Base-by-base conservation (phyloP, 2,888 invertebrate species). In the Acanthosepion lycidas region DNA sequence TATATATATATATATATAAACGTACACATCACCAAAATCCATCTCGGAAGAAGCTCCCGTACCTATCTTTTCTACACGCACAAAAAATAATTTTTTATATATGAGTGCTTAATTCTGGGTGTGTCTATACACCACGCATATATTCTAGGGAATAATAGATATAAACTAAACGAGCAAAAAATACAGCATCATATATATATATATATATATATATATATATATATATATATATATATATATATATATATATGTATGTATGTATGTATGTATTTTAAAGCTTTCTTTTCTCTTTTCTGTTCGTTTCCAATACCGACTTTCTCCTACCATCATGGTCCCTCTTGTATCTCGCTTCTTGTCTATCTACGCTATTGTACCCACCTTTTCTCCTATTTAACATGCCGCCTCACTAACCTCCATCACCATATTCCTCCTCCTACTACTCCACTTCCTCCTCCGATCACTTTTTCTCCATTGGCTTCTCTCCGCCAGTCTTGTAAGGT, bases 1-100 rank as follows among this genome's bases (percentile, higher is more conserved):
- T 91, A 91, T 91, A 91, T 91, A 91, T 91, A 91, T 91, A 91
- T 91, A 91, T 91, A 91, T 91, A n/a, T 91, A 26, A 18, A 9
- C 20, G 1, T 91, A 91, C 42, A 42, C 42, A 42, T 42, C 42
- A 42, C 42, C 42, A 42, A 42, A 42, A 42, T 42, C 42, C 42
- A 42, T 42, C 42, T 42, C 42, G 42, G 42, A 1, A 42, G 1
- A 42, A 42, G 42, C 2, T 42, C 42, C 42, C 42, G 3, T 42
- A 3, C 3, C 42, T 42, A 42, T 42, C 42, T 42, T 42, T 42
- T 42, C 42, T 42, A 42, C 42, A 42, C 42, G 42, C 42, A 42
- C 42, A 42, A 42, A 42, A 42, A 42, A n/a, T 91, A 5, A 18
- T 18, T 91, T 15, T 51, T 6, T 51, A 51, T 51, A 1, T 51